phyloP scores from a whole-genome alignment of 2,888 invertebrate species.

The Diarsia rubi region DNA sequence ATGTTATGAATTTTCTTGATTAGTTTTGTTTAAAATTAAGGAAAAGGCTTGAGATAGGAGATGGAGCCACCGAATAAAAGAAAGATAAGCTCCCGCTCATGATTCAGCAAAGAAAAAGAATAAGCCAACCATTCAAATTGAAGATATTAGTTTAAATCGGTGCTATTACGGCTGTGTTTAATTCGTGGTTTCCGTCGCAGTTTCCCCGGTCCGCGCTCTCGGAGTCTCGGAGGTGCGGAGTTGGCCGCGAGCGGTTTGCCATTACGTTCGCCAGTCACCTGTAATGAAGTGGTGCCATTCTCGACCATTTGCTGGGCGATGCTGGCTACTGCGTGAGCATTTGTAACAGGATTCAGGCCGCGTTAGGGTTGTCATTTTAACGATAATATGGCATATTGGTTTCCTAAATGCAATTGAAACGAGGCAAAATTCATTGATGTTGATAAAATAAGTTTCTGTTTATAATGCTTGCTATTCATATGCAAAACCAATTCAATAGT shows the following conservation, averaged over 20 bases:
- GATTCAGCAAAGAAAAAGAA: conserved; percentile 18
- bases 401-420: background rate
- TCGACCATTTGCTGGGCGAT: conserved; percentile 46
- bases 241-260: conserved; percentile 73
- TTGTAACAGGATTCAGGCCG: conserved; percentile 73
- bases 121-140: conserved; percentile 40
- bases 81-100: conserved; percentile 2
- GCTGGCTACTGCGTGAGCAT: conserved; percentile 60
- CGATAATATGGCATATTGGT: background rate
- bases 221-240: conserved; percentile 67
- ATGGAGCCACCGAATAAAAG: background rate
- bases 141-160: conserved; percentile 53
- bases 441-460: background rate
- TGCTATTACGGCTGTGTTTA: conserved; percentile 57
- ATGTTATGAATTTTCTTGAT: background rate
- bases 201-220: conserved; percentile 69
- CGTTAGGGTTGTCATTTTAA: conserved; percentile 38
- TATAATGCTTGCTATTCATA: background rate
- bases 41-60: background rate
- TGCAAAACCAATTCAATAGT: background rate
- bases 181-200: conserved; percentile 66
- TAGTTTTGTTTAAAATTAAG: background rate
- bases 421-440: background rate
- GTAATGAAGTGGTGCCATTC: conserved; percentile 75
- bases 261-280: conserved; percentile 72